Evolutionary conservation across 2,113 vertebrate species (phyloP).

Genomic region (Equus quagga): DNA sequence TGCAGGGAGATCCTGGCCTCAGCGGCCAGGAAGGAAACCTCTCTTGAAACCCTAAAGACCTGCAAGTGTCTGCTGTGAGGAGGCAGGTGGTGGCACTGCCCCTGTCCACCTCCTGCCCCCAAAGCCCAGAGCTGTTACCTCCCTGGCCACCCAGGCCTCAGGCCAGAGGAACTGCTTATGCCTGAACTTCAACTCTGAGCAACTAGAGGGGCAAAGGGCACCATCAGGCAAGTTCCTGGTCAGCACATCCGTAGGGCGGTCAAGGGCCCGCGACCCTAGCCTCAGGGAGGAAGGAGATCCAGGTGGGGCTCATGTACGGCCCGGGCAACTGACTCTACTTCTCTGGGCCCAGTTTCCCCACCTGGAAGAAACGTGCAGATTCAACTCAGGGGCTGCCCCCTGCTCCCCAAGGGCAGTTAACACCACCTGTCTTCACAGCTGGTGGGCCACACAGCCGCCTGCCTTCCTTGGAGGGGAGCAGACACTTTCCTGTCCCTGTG

Average conservation of each 20-base stretch:
- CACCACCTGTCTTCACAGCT: background rate
- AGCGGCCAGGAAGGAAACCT: background rate
- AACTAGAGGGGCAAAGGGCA: background rate
- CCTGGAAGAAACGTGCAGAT: background rate
- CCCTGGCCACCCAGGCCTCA: background rate
- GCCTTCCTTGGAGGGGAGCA: background rate
- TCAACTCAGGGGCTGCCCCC: background rate
- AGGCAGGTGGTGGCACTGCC: background rate
- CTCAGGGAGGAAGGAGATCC: background rate
- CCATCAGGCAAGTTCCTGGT: background rate
- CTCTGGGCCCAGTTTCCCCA: background rate
- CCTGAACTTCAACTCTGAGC: background rate
- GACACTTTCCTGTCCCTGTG: background rate
- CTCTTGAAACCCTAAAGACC: background rate
- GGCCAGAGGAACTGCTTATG: background rate
- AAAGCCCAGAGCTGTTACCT: background rate
- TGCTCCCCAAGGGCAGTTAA: background rate
- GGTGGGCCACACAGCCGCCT: rapidly evolving
- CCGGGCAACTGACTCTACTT: background rate
- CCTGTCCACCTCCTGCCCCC: rapidly evolving
- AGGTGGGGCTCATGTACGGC: background rate
- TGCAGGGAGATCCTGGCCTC: background rate
- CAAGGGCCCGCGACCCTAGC: too few relatives aligned
- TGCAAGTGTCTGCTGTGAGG: rapidly evolving
- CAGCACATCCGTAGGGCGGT: background rate